Evolutionary conservation across 1,140 invertebrate genomes (phyloP).

Genomic region (Hycleus cichorii): DNA sequence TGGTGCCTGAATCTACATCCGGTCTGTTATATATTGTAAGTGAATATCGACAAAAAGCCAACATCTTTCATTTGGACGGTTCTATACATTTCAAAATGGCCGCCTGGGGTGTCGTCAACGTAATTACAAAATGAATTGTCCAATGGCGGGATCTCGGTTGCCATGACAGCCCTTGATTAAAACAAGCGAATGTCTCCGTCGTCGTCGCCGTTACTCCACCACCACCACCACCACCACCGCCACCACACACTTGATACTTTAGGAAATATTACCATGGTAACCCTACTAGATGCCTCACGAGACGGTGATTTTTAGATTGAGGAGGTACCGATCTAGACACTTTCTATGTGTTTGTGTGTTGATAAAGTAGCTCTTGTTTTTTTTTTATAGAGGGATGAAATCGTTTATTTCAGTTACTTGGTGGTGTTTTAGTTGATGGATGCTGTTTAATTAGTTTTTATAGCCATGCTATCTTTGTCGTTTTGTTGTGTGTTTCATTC

Average conservation of each 20-base stretch:
- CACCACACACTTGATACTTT: constrained; percentile 5
- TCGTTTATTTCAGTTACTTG: constrained; percentile 33
- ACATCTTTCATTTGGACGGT: constrained; percentile 30
- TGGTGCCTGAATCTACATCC: constrained; percentile 30
- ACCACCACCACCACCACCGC: background rate
- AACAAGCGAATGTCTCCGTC: constrained; percentile 41
- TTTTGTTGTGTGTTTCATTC: constrained; percentile 1
- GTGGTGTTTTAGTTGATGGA: constrained; percentile 26
- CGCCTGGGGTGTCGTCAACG: constrained; percentile 44
- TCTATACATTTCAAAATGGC: constrained; percentile 43
- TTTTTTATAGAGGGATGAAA: constrained; percentile 26
- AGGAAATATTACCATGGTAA: constrained; percentile 2
- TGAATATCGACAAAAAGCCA: constrained; percentile 20
- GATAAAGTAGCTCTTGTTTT: background rate
- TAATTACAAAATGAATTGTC: constrained; percentile 46
- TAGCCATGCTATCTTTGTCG: background rate
- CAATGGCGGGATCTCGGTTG: constrained; percentile 44
- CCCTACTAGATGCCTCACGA: constrained; percentile 6
- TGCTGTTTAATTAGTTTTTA: constrained; percentile 21
- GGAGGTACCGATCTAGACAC: constrained; percentile 1
- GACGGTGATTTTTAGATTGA: background rate
- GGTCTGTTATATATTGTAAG: constrained; percentile 22
- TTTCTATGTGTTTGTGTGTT: constrained; percentile 4
- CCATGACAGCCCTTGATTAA: constrained; percentile 44
- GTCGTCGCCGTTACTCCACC: constrained; percentile 32